phyloP scores from a whole-genome alignment of 1,140 invertebrate species.

The Pectinophora gossypiella region DNA sequence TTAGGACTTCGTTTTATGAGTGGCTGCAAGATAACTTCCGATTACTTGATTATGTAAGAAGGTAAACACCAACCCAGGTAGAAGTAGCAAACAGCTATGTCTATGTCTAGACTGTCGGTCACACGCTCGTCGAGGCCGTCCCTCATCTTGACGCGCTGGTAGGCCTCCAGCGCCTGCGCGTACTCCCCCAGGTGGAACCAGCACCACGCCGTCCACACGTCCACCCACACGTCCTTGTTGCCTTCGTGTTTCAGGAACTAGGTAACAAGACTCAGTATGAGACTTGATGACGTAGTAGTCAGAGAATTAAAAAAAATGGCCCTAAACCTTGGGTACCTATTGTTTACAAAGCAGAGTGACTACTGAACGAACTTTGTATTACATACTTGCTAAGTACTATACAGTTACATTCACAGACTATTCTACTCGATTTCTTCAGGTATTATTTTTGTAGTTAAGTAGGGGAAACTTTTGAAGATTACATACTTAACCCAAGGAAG shows the following conservation, averaged over 20 bases:
- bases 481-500: too few relatives aligned
- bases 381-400: too few relatives aligned
- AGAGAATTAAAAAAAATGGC: too few relatives aligned
- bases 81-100: constrained; percentile 96
- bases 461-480: too few relatives aligned
- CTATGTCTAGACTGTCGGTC: constrained; percentile 79
- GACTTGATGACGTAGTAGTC: too few relatives aligned
- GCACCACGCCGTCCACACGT: constrained; percentile 95
- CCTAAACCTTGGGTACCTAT: too few relatives aligned
- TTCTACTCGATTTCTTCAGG: too few relatives aligned
- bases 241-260: constrained; percentile 67
- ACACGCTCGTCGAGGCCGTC: constrained; percentile 53
- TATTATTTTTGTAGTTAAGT: too few relatives aligned
- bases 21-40: background rate
- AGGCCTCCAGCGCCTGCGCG: constrained; percentile 87
- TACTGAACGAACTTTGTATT: too few relatives aligned
- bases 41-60: background rate
- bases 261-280: too few relatives aligned
- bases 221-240: constrained; percentile 78
- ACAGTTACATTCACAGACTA: too few relatives aligned
- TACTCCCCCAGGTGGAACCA: constrained; percentile 97
- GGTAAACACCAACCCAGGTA: constrained; percentile 84
- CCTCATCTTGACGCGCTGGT: constrained; percentile 72
- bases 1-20: background rate
- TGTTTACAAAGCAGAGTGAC: too few relatives aligned